Evolutionary conservation across 2,797 vertebrate species (phyloP), one percentile per base, ranked within the genome.

Genomic region (Champsocephalus gunnari): DNA sequence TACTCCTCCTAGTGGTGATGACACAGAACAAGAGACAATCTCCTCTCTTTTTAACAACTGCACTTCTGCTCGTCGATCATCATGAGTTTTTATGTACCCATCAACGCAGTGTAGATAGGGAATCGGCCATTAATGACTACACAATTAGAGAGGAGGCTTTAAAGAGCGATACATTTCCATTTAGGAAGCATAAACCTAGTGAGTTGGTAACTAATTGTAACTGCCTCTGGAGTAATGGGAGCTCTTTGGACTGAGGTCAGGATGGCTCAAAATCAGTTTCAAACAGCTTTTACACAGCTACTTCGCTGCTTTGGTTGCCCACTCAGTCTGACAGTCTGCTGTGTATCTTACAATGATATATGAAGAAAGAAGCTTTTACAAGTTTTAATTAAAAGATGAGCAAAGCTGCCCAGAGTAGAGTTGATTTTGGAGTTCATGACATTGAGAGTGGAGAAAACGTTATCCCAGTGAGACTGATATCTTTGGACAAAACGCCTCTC

Each of bases 191-290:
- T 93, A 91, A 93, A 91, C 67, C 86, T 87, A 93, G 89, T 93
- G 89, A 90, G 89, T 88, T 92, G 89, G 79, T 89, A 87, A 88
- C 88, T 90, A 85, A 92, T 89, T 92, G 70, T 88, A 83, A 90
- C 59, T 80, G 90, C 77, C 76, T 86, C 51, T 78, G 75, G 79
- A 88, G 80, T 80, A 88, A 90, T 87, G 86, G 80, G 77, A 64
- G 68, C 45, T 84, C 73, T 89, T 82, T 84, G 80, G 85, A 83
- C 83, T 73, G 93, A 94, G 96, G 96, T 97, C 97, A 96, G 93
- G 94, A 95, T 93, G 95, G 96, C 95, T 96, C 96, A 95, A 96
- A 97, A 96, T 97, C 95, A 94, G 95, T 96, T 96, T 96, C 94
- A 95, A 96, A 95, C 95, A 96, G 94, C 77, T 96, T 97, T 96